These are phyloP conservation scores for Electrophaes corylata DNA, from an alignment of 2,888 invertebrate species.

Conservation along the genomic window DNA sequence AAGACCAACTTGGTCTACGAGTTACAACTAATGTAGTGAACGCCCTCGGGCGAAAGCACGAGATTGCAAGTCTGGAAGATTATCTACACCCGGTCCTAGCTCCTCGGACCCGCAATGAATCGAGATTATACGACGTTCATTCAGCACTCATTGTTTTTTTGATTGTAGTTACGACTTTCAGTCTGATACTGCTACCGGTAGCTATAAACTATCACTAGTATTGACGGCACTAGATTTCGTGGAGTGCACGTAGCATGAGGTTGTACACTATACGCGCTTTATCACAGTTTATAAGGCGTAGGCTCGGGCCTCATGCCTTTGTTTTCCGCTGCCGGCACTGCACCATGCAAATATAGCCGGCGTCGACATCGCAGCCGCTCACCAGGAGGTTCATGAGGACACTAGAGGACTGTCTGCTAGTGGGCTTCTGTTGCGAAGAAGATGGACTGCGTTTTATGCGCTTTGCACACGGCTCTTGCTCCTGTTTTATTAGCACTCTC, in stretches of 20 bases:
- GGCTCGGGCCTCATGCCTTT: constrained; percentile 66
- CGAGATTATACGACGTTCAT: constrained; percentile 53
- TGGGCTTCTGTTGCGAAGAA: constrained; percentile 52
- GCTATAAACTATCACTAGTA: constrained; percentile 66
- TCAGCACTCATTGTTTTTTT: constrained; percentile 53
- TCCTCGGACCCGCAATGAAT: constrained; percentile 50
- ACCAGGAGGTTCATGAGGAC: constrained; percentile 97
- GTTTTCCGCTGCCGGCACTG: constrained; percentile 85
- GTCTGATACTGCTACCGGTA: constrained; percentile 54
- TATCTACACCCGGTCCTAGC: constrained; percentile 56
- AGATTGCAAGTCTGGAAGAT: constrained; percentile 65
- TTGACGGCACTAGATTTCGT: constrained; percentile 67
- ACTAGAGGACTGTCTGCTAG: constrained; percentile 86
- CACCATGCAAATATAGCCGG: constrained; percentile 94
- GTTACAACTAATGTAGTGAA: constrained; percentile 48
- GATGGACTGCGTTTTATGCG: constrained; percentile 74
- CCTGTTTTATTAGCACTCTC: constrained; percentile 66
- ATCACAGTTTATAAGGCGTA: constrained; percentile 73
- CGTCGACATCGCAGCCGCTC: constrained; percentile 97
- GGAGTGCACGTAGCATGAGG: constrained; percentile 57
- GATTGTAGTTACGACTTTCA: constrained; percentile 43
- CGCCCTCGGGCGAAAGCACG: constrained; percentile 59
- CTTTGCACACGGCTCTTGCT: constrained; percentile 71
- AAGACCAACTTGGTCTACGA: constrained; percentile 48
- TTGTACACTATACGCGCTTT: constrained; percentile 79